These are phyloP conservation scores for Thelaira solivaga DNA, from an alignment of 2,888 invertebrate genomes.

Conservation along the genomic window DNA sequence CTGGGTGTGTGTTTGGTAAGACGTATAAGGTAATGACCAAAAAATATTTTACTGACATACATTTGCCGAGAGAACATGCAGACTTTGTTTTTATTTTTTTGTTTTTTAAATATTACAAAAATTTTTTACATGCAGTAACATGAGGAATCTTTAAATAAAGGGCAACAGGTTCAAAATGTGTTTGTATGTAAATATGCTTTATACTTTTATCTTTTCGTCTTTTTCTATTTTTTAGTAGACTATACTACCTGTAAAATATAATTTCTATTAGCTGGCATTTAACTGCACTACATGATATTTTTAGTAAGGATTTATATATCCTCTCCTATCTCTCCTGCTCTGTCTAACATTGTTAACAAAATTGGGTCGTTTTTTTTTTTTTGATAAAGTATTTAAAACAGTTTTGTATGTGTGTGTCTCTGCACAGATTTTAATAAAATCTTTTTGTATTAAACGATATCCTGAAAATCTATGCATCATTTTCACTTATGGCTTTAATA, in stretches of 20 bases:
- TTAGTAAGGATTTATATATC: constrained; percentile 24
- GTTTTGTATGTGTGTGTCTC: constrained; percentile 31
- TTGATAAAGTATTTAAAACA: constrained; percentile 8
- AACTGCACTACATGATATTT: constrained; percentile 40
- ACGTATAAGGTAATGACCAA: constrained; percentile 1
- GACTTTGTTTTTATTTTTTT: constrained; percentile 16
- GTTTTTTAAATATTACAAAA: too few species aligned
- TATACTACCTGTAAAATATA: constrained; percentile 17
- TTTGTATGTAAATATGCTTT: constrained; percentile 15
- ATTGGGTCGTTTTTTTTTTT: neutral
- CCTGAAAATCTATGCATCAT: constrained; percentile 37
- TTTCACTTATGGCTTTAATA: constrained; percentile 48
- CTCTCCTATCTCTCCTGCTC: neutral
- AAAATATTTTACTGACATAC: constrained; percentile 46
- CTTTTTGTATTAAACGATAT: neutral
- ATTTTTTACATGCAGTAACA: constrained; percentile 24
- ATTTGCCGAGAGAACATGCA: constrained; percentile 23
- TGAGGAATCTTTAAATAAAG: constrained; percentile 35
- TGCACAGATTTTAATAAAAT: constrained; percentile 30
- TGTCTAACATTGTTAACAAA: neutral
- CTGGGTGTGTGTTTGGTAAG: neutral
- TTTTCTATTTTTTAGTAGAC: neutral
- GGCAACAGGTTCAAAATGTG: constrained; percentile 52
- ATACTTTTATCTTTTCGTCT: neutral
- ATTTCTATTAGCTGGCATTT: constrained; percentile 32